Base-by-base conservation (phyloP, 2,113 vertebrate species). In the Heliornis fulica region DNA sequence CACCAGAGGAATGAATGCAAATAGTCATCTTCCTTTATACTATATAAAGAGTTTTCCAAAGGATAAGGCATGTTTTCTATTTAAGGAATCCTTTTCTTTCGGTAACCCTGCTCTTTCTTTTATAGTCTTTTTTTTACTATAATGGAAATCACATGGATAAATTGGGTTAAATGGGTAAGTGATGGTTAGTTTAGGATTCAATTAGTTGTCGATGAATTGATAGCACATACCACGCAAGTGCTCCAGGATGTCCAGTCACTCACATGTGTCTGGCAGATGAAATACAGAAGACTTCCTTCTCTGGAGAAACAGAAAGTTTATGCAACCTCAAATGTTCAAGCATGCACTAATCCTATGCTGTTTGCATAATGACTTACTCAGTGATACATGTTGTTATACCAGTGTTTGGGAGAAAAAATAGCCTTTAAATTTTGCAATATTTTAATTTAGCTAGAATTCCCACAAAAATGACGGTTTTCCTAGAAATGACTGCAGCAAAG, bases 171-270 rank as follows among this genome's bases (percentile, higher is more conserved):
- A 40, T n/a, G 5, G 5, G 8, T 13, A 63, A 40, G 12, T 34
- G 15, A 19, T 68, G 34, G 13, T 68, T 71, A 31, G 14, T 28
- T 71, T 46, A 68, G 53, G 21, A 60, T 68, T 34, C 8, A 36
- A 9, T 54, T 78, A 41, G 19, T 26, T 21, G 7, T 11, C 41
- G 8, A 7, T 36, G 8, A 6, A 13, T 34, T 71, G 80, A 54
- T 10, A 75, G 17, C 0, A 0, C 2, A 3, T 14, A 26, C 10
- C 15, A 7, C 11, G 1, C 6, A 51, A 66, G 26, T 23, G 26
- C 19, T 9, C 15, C 41, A 29, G 11, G 9, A 15, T 26, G 6
- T 51, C 32, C 17, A 22, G 8, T 53, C 22, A 8, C n/a, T 60
- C 46, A 48, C 31, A 54, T 20, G 13, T 36, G 5, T 4, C 46